Evolutionary conservation across 2,888 invertebrate genomes (phyloP).

Genomic region (Eristalinus sepulchralis): DNA sequence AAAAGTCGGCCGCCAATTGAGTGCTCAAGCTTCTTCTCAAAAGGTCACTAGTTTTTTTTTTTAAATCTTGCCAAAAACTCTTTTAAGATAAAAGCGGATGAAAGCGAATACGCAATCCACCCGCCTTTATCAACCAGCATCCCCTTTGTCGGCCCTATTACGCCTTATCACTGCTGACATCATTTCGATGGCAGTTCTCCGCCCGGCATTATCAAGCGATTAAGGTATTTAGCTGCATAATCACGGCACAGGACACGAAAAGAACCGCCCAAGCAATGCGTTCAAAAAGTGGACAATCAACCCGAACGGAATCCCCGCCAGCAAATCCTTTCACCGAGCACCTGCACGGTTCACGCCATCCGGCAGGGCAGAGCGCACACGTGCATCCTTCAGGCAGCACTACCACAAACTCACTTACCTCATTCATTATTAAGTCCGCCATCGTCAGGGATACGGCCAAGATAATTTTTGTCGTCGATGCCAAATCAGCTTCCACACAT

Average conservation of each 20-base stretch:
- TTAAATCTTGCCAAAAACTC: too few species aligned
- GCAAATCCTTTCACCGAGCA: not conserved
- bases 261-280: not conserved
- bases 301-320: not conserved
- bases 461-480: slow-evolving; percentile 34
- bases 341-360: slow-evolving; percentile 37
- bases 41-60: too few species aligned
- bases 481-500: slow-evolving; percentile 49
- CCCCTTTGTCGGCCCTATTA: too few species aligned
- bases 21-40: too few species aligned
- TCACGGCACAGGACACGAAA: not conserved
- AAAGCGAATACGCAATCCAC: too few species aligned
- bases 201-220: not conserved
- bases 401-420: slow-evolving; percentile 42
- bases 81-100: too few species aligned
- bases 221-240: slow-evolving; percentile 3
- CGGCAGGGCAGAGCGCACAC: slow-evolving; percentile 10
- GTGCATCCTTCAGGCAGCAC: slow-evolving; percentile 34
- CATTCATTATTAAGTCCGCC: slow-evolving; percentile 43
- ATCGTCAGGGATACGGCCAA: not conserved
- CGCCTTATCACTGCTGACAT: not conserved
- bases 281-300: slow-evolving; percentile 24
- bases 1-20: too few species aligned
- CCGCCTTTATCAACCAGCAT: too few species aligned
- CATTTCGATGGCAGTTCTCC: not conserved